These are phyloP conservation scores for Xanthorhoe designata DNA, from an alignment of 2,888 invertebrate genomes.

Conservation along the genomic window DNA sequence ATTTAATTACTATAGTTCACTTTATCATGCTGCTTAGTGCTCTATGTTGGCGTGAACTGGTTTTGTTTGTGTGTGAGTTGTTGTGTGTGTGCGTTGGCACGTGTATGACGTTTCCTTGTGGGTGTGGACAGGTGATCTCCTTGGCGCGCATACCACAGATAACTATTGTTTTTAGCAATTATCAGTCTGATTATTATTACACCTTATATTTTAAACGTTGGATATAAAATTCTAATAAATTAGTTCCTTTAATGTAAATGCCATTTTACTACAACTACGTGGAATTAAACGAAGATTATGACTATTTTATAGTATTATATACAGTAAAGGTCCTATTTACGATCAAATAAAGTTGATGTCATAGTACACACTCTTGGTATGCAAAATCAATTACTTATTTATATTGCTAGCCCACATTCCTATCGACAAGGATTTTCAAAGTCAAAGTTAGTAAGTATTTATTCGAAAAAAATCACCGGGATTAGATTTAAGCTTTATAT, in stretches of 20 bases:
- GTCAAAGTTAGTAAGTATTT: not conserved
- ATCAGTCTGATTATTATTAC: not conserved
- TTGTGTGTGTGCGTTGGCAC: constrained; percentile 11
- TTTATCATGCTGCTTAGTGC: constrained; percentile 30
- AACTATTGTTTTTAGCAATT: constrained; percentile 12
- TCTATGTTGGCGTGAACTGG: constrained; percentile 3
- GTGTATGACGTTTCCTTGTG: constrained; percentile 51
- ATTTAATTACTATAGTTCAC: constrained; percentile 41
- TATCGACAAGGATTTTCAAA: not conserved
- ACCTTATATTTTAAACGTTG: not conserved
- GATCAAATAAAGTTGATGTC: not conserved
- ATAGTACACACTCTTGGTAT: not conserved
- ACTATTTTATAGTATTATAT: not conserved
- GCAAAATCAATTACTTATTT: not conserved
- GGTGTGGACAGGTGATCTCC: constrained; percentile 60
- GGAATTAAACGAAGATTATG: not conserved
- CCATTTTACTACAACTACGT: not conserved
- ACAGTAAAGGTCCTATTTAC: not conserved
- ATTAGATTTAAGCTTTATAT: too few relatives aligned
- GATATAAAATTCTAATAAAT: not conserved
- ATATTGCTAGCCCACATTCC: not conserved
- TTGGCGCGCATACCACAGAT: constrained; percentile 35
- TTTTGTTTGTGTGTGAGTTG: constrained; percentile 12
- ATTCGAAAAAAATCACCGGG: too few relatives aligned
- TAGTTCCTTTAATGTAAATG: not conserved